phyloP scores from a whole-genome alignment of 2,113 vertebrate genomes.

The Hyperopisus bebe region DNA sequence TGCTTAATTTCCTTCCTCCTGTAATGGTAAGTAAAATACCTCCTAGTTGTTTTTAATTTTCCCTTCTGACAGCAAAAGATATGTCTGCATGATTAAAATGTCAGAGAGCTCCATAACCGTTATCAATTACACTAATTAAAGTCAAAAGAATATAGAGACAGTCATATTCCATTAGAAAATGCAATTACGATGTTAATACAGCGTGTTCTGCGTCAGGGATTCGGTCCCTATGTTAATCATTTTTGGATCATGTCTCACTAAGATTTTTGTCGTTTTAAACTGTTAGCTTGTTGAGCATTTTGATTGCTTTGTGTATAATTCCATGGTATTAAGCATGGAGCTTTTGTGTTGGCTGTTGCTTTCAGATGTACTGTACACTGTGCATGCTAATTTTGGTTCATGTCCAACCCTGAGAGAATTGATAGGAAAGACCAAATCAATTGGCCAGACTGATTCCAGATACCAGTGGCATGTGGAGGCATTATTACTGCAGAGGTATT shows the following conservation, averaged over 20 bases:
- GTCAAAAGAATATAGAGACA: conserved; percentile 44
- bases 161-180: conserved; percentile 16
- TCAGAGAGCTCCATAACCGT: conserved; percentile 51
- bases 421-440: background rate
- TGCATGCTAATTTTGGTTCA: background rate
- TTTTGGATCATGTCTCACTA: background rate
- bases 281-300: background rate
- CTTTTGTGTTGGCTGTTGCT: background rate
- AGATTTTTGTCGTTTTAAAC: background rate
- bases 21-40: conserved; percentile 49
- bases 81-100: conserved; percentile 60
- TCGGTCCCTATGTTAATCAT: conserved; percentile 11
- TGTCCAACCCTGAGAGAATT: background rate
- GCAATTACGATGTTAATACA: conserved; percentile 43
- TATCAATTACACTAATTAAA: conserved; percentile 67
- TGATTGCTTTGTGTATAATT: background rate
- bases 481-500: background rate
- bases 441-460: background rate
- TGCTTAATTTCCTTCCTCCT: conserved; percentile 48
- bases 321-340: background rate
- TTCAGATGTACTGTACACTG: background rate
- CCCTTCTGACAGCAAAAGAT: conserved; percentile 53
- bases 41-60: conserved; percentile 56
- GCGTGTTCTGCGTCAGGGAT: conserved; percentile 30
- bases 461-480: background rate